Percentiles rank a stretch among this genome's conserved stretches.
Conservation (phyloP, 1,140 invertebrate genomes). For the Nymphalis io region DNA sequence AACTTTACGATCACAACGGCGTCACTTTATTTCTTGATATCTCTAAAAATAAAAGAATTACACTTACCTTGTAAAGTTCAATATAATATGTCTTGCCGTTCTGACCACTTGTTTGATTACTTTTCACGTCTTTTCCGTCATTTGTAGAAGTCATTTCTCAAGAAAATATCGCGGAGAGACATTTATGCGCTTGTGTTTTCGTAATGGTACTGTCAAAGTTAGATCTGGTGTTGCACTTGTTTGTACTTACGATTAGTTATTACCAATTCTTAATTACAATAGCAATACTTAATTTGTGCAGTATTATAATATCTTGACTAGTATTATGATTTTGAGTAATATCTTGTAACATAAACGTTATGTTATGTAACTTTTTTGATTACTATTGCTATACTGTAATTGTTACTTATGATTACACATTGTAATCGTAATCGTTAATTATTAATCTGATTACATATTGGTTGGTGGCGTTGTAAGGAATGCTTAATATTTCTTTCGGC, state of each 20-base stretch:
- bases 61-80: slow-evolving; percentile 78
- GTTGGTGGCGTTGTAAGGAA: no score
- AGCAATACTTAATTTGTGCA: no score
- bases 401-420: no score
- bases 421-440: no score
- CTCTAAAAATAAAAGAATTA: slow-evolving; percentile 51
- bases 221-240: slow-evolving; percentile 49
- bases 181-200: slow-evolving; percentile 81
- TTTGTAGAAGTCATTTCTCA: slow-evolving; percentile 81
- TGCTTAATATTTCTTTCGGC: no score
- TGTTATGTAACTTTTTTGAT: no score
- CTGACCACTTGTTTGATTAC: slow-evolving; percentile 70
- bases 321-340: no score
- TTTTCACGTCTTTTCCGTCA: slow-evolving; percentile 80
- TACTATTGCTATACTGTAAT: no score
- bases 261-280: slow-evolving; percentile 5
- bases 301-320: no score
- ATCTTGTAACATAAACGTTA: no score
- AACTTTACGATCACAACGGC: slow-evolving; percentile 75
- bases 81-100: slow-evolving; percentile 77
- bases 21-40: slow-evolving; percentile 57
- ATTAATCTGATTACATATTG: no score
- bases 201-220: slow-evolving; percentile 75
- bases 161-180: slow-evolving; percentile 79
- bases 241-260: neutral